Conservation (phyloP, 2,113 vertebrate species). For the Pteronura brasiliensis region DNA sequence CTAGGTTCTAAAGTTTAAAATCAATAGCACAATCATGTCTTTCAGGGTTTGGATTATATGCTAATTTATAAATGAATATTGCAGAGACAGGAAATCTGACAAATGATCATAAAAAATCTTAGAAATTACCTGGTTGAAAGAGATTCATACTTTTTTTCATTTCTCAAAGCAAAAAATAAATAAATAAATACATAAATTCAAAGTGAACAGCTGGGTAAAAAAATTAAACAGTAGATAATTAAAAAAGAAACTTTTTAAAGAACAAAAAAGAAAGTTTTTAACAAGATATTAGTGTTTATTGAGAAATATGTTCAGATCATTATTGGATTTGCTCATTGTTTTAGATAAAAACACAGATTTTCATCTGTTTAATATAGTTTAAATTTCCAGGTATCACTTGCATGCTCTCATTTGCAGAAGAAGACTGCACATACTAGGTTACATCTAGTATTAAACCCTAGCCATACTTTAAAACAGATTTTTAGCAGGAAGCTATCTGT, state of each 20-base stretch:
- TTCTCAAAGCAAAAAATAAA: background rate
- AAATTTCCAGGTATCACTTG: background rate
- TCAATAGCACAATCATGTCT: background rate
- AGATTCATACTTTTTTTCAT: background rate
- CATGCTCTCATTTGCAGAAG: background rate
- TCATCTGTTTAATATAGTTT: background rate
- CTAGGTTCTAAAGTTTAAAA: background rate
- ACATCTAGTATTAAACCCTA: background rate
- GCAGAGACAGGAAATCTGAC: background rate
- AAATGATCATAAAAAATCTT: background rate
- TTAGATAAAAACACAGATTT: background rate
- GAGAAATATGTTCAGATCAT: background rate
- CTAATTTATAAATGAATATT: background rate
- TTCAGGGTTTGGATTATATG: background rate
- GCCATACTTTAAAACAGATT: background rate
- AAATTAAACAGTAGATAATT: background rate
- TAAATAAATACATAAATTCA: background rate
- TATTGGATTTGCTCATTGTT: background rate
- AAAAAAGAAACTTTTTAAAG: background rate
- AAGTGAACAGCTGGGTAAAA: background rate
- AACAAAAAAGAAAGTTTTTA: background rate
- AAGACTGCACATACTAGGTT: background rate
- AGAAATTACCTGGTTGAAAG: background rate
- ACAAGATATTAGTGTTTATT: background rate
- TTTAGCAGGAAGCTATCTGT: conserved; percentile 50